Base-by-base conservation (phyloP, 2,113 vertebrate genomes). In the Haliaeetus leucogaster region DNA sequence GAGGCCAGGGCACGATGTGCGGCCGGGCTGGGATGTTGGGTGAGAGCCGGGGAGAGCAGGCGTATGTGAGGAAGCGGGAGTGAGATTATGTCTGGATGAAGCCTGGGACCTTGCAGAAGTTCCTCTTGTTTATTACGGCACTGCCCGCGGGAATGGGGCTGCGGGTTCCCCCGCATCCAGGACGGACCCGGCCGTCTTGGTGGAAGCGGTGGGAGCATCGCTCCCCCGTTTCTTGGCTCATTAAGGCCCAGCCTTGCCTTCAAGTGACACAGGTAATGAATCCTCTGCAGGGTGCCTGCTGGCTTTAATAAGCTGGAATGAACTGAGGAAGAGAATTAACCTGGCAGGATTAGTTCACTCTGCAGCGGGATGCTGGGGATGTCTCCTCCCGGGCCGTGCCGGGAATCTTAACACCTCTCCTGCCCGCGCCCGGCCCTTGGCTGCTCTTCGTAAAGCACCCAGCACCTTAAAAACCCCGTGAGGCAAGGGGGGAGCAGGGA, bases 271-370 rank as follows among this genome's bases (percentile, higher is more conserved):
- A 97, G 95, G 97, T 98, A 98, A 98, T 97, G 97, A 98, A 97
- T 94, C 97, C 86, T 97, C 66, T 82, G 42, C 87, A 40, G 97
- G 97, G 95, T 92, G 97, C 96, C 97, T 93, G 96, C 96, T 91
- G 90, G 87, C 96, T 98, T 96, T 98, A 98, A 98, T 97, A 98
- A 97, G 16, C 95, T 89, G 92, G 96, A 98, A 96, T 96, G 97
- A 98, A 97, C 89, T 11, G 93, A 96, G 85, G 95, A 92, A 87
- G 96, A 96, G 97, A 97, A 97, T 97, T 96, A 97, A 98, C 97
- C 97, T 96, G 97, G 96, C 96, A 92, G 96, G 97, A 98, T 97
- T 94, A 97, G 90, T 96, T 98, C 8, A 6, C 86, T 97, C 92
- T 94, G 97, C 85, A 67, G 90, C 16, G 56, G 91, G 95, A 96